Conservation (phyloP, 1,140 invertebrate genomes). For the Aphelinus atriplicis region DNA sequence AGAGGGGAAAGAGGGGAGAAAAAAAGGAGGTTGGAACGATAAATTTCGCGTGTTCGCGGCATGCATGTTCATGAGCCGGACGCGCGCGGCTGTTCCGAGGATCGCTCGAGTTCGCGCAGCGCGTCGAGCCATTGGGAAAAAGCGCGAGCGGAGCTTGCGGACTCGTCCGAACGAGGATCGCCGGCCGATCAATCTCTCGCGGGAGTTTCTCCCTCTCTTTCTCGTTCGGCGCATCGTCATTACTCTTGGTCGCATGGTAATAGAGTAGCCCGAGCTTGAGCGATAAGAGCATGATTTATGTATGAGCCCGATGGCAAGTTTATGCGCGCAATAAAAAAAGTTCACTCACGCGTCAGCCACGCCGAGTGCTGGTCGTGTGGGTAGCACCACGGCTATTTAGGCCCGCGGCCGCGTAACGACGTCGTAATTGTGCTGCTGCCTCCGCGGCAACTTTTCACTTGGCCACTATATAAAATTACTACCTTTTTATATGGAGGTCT, state of each 20-base stretch:
- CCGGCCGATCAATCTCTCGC: neutral
- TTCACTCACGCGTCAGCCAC: conserved; percentile 11
- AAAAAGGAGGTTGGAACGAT: too few species aligned
- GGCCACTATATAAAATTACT: conserved; percentile 16
- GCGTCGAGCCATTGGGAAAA: too few species aligned
- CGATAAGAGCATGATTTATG: conserved; percentile 26
- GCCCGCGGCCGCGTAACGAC: neutral
- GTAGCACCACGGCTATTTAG: neutral
- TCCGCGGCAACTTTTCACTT: neutral
- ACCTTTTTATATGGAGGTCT: neutral
- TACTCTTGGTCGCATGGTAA: conserved; percentile 35
- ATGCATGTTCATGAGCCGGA: too few species aligned
- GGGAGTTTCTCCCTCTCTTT: neutral
- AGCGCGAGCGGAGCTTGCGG: too few species aligned
- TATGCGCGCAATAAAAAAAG: conserved; percentile 22
- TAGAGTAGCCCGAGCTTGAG: neutral
- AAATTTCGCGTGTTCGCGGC: too few species aligned
- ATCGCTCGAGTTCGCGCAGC: too few species aligned
- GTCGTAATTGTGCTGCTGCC: neutral
- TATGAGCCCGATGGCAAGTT: conserved; percentile 20
- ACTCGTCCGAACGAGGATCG: too few species aligned
- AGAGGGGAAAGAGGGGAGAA: too few species aligned
- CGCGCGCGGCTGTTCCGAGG: too few species aligned
- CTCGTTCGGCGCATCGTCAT: conserved; percentile 1
- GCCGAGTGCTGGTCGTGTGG: too few species aligned